Evolutionary conservation across 2,888 invertebrate species (phyloP), one percentile per base, ranked within the genome.

Genomic region (Electrophaes corylata): DNA sequence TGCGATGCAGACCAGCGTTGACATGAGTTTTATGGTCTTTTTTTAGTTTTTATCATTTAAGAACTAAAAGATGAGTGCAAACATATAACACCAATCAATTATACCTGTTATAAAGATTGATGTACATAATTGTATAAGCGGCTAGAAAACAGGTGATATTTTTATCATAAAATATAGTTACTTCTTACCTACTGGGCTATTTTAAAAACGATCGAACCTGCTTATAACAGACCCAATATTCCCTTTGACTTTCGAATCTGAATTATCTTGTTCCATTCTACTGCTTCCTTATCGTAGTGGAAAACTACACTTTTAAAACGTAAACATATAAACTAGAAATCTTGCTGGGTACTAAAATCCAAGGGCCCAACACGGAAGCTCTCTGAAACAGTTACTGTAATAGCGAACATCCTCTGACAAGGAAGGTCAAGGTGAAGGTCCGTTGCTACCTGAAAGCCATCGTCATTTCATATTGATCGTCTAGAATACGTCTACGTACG

Each of bases 381-480:
- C 39, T 26, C 23, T 37, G 44, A 37, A 47, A 40, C 43, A 37
- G 43, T 53, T 26, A 50, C 20, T 35, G 48, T 57, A 57, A 60
- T 49, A 57, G 53, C 46, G 51, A 54, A 57, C 59, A 62, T 58
- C 37, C 56, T 56, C 54, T 35, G 62, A 62, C 62, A 57, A 39
- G 35, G 51, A 60, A 60, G 47, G 59, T 51, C 60, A 60, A 51
- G 59, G 59, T 47, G 47, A 55, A 51, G 59, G 55, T 29, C 16
- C 33, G 16, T 16, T 16, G n/a, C 31, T 50, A 58, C 48, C 44
- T 48, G 29, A 14, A 23, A 39, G 41, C 33, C 14, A 44, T 54
- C 45, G 40, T 46, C 39, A 35, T 31, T 39, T 46, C 54, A 39
- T 48, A 55, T 51, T 33, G 55, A 60, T 55, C 55, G 60, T 60